These are phyloP conservation scores for Petaurus breviceps DNA, from an alignment of 2,113 vertebrate species.

Conservation along the genomic window DNA sequence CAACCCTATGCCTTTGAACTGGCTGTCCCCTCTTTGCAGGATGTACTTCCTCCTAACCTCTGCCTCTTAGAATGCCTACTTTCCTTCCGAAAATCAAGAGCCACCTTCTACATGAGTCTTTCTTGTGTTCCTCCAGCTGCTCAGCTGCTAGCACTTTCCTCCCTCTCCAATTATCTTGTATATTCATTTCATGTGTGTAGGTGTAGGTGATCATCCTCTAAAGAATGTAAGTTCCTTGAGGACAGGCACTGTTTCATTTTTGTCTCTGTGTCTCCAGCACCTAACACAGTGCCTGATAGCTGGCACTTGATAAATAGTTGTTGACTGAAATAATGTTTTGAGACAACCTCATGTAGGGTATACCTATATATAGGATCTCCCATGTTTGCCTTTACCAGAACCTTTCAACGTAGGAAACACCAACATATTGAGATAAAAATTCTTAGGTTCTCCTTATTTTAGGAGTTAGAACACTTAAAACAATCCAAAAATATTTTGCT, in stretches of 20 bases:
- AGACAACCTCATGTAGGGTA: neutral
- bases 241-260: neutral
- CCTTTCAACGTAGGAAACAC: slow-evolving; percentile 47
- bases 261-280: neutral
- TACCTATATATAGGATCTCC: neutral
- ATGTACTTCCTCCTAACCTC: neutral
- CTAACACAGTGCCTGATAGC: neutral
- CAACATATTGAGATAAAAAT: slow-evolving; percentile 38
- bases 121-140: neutral
- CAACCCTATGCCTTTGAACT: neutral
- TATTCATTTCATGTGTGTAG: neutral
- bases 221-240: neutral
- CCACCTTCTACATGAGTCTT: neutral
- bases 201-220: neutral
- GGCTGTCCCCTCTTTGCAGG: neutral
- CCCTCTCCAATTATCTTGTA: neutral
- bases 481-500: slow-evolving; percentile 21
- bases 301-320: neutral
- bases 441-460: slow-evolving; percentile 19
- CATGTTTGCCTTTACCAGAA: neutral
- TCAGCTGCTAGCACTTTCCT: neutral
- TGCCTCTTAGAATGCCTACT: neutral
- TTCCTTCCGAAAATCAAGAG: neutral
- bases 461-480: slow-evolving; percentile 47
- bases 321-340: neutral